A percentile compares a stretch with the other conserved stretches of the same genome.
Conservation (phyloP, 2,113 vertebrate genomes). For the Dicrurus megarhynchus region DNA sequence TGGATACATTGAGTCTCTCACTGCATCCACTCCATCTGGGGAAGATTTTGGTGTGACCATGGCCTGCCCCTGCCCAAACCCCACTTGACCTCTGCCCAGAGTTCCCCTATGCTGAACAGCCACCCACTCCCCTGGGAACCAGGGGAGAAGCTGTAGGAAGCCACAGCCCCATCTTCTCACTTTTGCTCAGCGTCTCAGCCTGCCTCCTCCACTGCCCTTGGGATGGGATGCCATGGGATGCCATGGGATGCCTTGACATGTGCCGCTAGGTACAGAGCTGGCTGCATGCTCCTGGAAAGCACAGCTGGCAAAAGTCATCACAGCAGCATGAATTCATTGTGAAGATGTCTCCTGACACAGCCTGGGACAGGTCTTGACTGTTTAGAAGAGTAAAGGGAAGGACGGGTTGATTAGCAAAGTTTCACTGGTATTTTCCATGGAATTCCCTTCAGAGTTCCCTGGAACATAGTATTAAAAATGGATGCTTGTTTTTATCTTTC, state of each 20-base stretch:
- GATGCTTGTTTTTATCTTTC: background rate
- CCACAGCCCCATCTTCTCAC: background rate
- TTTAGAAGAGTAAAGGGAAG: background rate
- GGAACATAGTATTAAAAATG: background rate
- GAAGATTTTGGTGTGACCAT: background rate
- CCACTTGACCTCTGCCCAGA: background rate
- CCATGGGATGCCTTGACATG: accelerated
- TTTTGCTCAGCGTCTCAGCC: accelerated
- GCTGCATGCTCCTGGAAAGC: accelerated
- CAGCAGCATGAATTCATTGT: background rate
- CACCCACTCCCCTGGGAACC: background rate
- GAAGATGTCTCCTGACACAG: background rate
- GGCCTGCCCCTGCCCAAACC: background rate
- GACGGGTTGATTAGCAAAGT: background rate
- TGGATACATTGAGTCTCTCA: background rate
- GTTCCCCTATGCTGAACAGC: background rate
- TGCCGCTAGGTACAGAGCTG: accelerated
- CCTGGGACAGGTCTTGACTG: background rate
- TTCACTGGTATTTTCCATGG: background rate
- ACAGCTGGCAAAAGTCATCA: background rate
- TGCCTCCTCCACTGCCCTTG: background rate
- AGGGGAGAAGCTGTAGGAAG: background rate
- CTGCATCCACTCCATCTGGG: accelerated
- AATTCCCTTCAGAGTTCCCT: background rate
- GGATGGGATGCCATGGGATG: background rate